Evolutionary conservation across 2,888 invertebrate genomes (phyloP), one percentile per base, ranked within the genome.

Genomic region (Apotomis turbidana): DNA sequence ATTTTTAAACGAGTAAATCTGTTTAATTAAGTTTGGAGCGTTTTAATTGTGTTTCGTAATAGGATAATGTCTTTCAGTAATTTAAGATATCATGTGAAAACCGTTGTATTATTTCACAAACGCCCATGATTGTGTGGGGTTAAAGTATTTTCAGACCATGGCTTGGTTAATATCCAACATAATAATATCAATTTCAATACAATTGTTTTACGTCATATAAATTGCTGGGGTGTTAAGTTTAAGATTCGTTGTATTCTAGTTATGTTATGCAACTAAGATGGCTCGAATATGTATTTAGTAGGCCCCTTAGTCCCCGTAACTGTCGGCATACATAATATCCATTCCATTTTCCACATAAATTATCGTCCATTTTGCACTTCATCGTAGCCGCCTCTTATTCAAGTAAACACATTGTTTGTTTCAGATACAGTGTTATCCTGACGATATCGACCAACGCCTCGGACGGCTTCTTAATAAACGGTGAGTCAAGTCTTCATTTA

Each of bases 341-440:
- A 38, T 36, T 61, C 66, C 55, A 66, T 57, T 54, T 55, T 71
- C 54, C 59, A 58, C 27, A 61, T 61, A 57, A 70, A 70, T 70
- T 44, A 54, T 58, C 41, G 38, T 27, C 38, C 55, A 71, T 44
- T 4, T 38, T 46, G 41, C 61, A 3, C 36, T 36, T n/a, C 52
- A 27, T 6, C 52, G 54, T 51, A 57, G 67, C n/a, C 58, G 38
- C 51, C 51, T 46, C 57, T 15, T 27, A 64, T 59, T 68, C 62
- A 72, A 36, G 71, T 72, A 72, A 72, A 72, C 71, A 72, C 51
- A 41, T 67, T 78, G 70, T 80, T 85, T 85, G 81, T 83, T 83
- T 78, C 89, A 93, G 93, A 86, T 92, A 91, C 79, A 91, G 90
- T 83, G 90, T 91, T 75, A 90, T 90, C 77, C 85, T 92, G 84